Conservation (phyloP, 2,888 invertebrate genomes). For the Stenodera caucasica region DNA sequence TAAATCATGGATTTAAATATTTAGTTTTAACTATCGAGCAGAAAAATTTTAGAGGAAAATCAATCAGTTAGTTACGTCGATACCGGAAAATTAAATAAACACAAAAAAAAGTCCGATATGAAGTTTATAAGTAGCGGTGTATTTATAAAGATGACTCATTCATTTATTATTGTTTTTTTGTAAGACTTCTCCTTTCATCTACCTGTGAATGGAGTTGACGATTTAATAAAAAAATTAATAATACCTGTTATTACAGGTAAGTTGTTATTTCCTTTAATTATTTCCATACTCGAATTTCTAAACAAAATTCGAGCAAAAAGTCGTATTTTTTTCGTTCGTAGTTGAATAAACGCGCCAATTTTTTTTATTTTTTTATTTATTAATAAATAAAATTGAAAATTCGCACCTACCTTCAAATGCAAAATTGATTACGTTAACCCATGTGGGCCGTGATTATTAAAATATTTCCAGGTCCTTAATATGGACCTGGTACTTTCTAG, state of each 20-base stretch:
- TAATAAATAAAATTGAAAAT: too few relatives aligned
- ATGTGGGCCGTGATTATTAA: slow-evolving; percentile 32
- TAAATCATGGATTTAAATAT: background rate
- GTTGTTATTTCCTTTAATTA: slow-evolving; percentile 11
- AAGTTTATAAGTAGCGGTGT: slow-evolving; percentile 37
- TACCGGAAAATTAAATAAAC: background rate
- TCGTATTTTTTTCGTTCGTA: background rate
- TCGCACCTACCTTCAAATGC: slow-evolving; percentile 20
- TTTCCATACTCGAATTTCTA: too few relatives aligned
- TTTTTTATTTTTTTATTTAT: too few relatives aligned
- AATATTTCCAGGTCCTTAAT: slow-evolving; percentile 37
- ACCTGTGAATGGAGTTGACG: slow-evolving; percentile 29
- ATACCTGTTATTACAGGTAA: slow-evolving; percentile 18
- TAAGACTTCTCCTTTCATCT: slow-evolving; percentile 29
- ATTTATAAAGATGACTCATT: slow-evolving; percentile 42
- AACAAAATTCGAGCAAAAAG: too few relatives aligned
- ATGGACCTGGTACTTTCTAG: slow-evolving; percentile 36
- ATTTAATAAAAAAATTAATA: slow-evolving; percentile 11
- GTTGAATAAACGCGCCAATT: slow-evolving; percentile 5
- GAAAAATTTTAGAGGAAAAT: background rate
- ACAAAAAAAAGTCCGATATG: slow-evolving; percentile 26
- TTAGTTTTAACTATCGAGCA: background rate
- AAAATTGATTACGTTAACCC: slow-evolving; percentile 23
- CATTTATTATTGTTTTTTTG: slow-evolving; percentile 36
- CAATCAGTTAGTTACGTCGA: background rate